Conservation (phyloP, 2,113 vertebrate genomes). For the Megaleporinus macrocephalus region DNA sequence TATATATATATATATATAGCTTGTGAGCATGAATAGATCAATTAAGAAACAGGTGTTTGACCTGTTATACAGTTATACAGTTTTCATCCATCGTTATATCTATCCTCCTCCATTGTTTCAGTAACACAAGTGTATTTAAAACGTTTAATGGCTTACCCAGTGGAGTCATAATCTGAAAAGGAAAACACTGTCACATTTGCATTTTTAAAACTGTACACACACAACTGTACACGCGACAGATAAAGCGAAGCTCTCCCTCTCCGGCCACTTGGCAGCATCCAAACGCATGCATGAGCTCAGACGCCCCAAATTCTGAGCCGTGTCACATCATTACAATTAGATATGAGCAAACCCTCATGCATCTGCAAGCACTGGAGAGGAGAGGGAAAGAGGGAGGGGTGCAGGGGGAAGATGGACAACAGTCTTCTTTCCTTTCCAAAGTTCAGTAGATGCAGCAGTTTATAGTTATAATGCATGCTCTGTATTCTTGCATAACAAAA, state of each 20-base stretch:
- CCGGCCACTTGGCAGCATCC: constrained; percentile 40
- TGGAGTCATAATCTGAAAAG: constrained; percentile 66
- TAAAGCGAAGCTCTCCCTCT: constrained; percentile 30
- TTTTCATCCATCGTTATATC: not conserved
- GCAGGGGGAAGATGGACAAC: constrained; percentile 53
- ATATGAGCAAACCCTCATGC: constrained; percentile 53
- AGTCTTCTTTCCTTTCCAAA: constrained; percentile 12
- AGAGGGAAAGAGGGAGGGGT: not conserved
- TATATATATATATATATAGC: too few relatives aligned
- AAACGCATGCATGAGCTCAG: constrained; percentile 56
- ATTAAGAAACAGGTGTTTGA: not conserved
- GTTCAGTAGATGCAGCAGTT: not conserved
- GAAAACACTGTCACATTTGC: constrained; percentile 63
- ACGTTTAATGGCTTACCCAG: constrained; percentile 62
- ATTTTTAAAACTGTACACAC: constrained; percentile 62
- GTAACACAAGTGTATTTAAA: constrained; percentile 48
- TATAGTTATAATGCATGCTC: not conserved
- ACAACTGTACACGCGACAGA: constrained; percentile 8
- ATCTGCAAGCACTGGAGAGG: constrained; percentile 46
- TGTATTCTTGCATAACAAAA: not conserved
- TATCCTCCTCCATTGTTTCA: not conserved
- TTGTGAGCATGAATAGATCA: not conserved
- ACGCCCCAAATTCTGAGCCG: not conserved
- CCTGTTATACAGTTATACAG: too few relatives aligned
- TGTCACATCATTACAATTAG: not conserved